Base-by-base conservation (phyloP, 2,888 invertebrate species). In the Lordiphosa fenestrarum region DNA sequence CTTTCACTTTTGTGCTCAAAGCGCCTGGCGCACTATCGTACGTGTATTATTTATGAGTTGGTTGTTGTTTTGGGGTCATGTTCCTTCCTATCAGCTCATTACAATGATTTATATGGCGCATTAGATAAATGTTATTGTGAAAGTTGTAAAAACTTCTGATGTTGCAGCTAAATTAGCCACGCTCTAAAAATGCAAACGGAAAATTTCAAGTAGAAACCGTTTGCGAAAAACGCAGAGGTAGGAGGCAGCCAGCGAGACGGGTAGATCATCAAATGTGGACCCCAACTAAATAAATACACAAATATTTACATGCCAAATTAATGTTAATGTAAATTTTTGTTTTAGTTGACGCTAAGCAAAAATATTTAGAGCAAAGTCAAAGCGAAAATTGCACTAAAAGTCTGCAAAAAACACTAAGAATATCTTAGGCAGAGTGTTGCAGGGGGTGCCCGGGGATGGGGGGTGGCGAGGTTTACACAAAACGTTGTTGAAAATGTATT, bases 221-320 rank as follows among this genome's bases (percentile, higher is more conserved):
- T 36, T 37, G 40, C 52, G 59, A 65, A 65, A 64, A 53, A 7
- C 25, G 62, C 41, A 58, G 39, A 51, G 66, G 9, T 4, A 30
- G 10, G 10, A 30, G 30, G 30, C 30, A 30, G 9, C 10, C 30
- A 30, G 30, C 30, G 30, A 30, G 10, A 30, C 9, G 30, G 30
- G 9, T 10, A 30, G 9, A 30, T 9, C 30, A 30, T 9, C 2
- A 51, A 61, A 66, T 51, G 51, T 41, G 42, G 52, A 67, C 10
- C 30, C 30, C 30, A 9, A 30, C 30, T 30, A 30, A 30, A 30
- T 30, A 30, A 30, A 30, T 30, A 30, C 1, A 30, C 9, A 86
- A 87, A 86, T 82, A 82, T 86, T 86, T 84, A 76, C 80, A 85
- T 73, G 75, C 70, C 63, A 83, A 85, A 85, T 85, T 84, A 85